A percentile compares a stretch with the other conserved stretches of the same genome.
phyloP scores from a whole-genome alignment of 2,888 invertebrate genomes.

The Heliconius aoede region DNA sequence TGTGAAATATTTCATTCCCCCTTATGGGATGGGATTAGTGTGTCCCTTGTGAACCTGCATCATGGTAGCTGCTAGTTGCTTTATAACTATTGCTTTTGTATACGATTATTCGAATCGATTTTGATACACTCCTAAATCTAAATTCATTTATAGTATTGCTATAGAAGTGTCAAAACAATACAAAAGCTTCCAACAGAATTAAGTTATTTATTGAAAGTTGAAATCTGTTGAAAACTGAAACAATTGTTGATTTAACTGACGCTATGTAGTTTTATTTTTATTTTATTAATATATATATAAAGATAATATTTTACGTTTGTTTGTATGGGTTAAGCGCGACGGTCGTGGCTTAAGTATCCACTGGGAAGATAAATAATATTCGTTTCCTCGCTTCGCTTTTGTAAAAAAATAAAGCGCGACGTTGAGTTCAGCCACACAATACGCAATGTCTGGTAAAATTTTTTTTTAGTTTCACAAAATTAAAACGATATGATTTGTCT shows the following conservation, averaged over 20 bases:
- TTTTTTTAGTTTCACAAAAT: too few relatives aligned
- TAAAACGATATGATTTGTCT: too few relatives aligned
- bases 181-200: neutral
- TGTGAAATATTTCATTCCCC: too few relatives aligned
- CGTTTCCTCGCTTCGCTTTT: too few relatives aligned
- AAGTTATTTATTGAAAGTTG: constrained; percentile 13
- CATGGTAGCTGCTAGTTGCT: neutral
- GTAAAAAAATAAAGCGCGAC: too few relatives aligned
- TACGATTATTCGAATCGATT: constrained; percentile 10
- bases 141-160: constrained; percentile 18
- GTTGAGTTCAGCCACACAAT: too few relatives aligned
- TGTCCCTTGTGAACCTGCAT: too few relatives aligned
- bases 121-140: neutral
- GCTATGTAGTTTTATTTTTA: neutral
- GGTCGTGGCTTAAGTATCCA: too few relatives aligned
- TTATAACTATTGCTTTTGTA: constrained; percentile 31
- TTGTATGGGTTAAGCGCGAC: too few relatives aligned
- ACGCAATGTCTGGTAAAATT: too few relatives aligned
- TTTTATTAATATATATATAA: neutral
- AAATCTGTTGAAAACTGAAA: constrained; percentile 10
- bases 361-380: too few relatives aligned
- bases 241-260: constrained; percentile 1
- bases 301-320: neutral
- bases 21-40: too few relatives aligned
- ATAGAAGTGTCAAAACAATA: constrained; percentile 23